These are phyloP conservation scores for Cryptomyrus ogoouensis DNA, from an alignment of 2,113 vertebrate species.

Conservation along the genomic window DNA sequence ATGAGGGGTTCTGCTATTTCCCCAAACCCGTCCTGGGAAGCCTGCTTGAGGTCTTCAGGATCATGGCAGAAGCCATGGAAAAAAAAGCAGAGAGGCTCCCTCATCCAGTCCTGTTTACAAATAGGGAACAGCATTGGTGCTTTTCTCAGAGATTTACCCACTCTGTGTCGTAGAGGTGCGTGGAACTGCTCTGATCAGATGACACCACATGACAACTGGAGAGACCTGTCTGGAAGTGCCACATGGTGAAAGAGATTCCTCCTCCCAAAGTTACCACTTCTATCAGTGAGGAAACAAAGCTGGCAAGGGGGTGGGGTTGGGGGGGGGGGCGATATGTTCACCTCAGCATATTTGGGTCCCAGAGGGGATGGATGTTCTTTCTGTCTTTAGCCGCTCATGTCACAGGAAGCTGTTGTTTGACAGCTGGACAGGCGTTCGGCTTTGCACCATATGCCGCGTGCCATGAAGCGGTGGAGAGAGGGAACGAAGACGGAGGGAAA, in stretches of 20 bases:
- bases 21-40: background rate
- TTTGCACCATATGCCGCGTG: conserved; percentile 10
- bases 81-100: background rate
- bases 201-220: background rate
- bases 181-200: conserved; percentile 3
- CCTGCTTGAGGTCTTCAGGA: background rate
- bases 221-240: conserved; percentile 11
- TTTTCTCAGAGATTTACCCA: background rate
- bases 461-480: background rate
- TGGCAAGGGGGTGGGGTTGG: background rate
- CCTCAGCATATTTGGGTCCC: conserved; percentile 21
- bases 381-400: background rate
- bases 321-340: conserved; percentile 13
- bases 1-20: background rate
- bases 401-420: conserved; percentile 16
- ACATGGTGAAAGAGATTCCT: conserved; percentile 2
- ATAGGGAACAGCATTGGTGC: background rate
- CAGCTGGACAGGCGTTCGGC: conserved; percentile 13
- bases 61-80: background rate
- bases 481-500: background rate
- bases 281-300: background rate
- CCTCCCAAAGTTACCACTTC: background rate
- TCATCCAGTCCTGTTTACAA: conserved; percentile 8
- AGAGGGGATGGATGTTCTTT: conserved; percentile 7
- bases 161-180: background rate